Evolutionary conservation across 2,888 invertebrate species (phyloP).

Genomic region (Branchellion lobata): DNA sequence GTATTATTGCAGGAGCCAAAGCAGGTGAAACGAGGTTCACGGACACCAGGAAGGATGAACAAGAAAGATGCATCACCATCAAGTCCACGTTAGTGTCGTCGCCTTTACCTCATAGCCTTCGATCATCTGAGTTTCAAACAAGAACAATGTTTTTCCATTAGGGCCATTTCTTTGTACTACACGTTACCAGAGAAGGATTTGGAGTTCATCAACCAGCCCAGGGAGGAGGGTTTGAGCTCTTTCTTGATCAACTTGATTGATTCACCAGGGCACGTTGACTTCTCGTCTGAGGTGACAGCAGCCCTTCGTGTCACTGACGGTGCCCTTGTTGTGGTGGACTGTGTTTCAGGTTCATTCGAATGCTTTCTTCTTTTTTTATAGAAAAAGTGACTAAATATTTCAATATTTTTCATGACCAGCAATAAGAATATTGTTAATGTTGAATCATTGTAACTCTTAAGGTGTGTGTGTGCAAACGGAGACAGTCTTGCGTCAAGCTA

Average conservation of each 20-base stretch:
- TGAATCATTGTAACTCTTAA: slow-evolving; percentile 57
- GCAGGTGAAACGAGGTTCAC: slow-evolving; percentile 99
- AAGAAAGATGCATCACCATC: slow-evolving; percentile 99
- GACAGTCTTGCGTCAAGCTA: slow-evolving; percentile 98
- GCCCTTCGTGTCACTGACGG: slow-evolving; percentile 99
- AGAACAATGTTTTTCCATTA: no score
- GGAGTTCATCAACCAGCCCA: slow-evolving; percentile 85
- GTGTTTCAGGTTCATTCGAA: slow-evolving; percentile 82
- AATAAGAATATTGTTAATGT: background rate
- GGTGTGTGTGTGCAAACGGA: slow-evolving; percentile 99
- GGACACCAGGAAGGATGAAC: slow-evolving; percentile 98
- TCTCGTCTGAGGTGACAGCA: slow-evolving; percentile 98
- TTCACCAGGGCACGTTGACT: slow-evolving; percentile 99
- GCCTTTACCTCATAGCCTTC: no score
- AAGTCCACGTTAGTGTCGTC: slow-evolving; percentile 86
- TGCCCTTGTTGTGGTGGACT: slow-evolving; percentile 98
- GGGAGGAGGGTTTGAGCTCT: slow-evolving; percentile 70
- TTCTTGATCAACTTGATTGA: slow-evolving; percentile 99
- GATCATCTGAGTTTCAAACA: no score
- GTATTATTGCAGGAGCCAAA: slow-evolving; percentile 97
- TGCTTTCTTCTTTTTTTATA: no score
- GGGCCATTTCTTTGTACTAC: slow-evolving; percentile 99
- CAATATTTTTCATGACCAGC: background rate
- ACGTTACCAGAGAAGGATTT: slow-evolving; percentile 92
- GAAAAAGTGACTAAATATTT: background rate